phyloP scores from a whole-genome alignment of 53 echinoderm and acorn worm species.

The Crossaster papposus region DNA sequence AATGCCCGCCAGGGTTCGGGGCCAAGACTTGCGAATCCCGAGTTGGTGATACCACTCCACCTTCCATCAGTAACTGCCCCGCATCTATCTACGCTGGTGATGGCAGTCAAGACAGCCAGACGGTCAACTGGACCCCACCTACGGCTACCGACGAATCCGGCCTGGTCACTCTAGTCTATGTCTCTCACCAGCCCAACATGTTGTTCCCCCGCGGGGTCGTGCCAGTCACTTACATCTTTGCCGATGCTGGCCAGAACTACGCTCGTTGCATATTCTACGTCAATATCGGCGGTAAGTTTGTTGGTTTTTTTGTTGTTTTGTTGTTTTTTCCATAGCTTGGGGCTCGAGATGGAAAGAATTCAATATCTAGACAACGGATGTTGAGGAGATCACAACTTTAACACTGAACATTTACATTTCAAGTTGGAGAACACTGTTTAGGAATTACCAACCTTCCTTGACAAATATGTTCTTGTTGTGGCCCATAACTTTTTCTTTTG shows the following conservation, averaged over 20 bases:
- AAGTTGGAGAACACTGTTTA: too few species aligned
- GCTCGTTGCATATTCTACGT: conserved; percentile 73
- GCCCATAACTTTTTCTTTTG: too few species aligned
- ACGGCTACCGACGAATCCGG: conserved; percentile 73
- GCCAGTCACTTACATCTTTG: conserved; percentile 72
- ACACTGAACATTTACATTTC: too few species aligned
- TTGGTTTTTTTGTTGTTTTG: too few species aligned
- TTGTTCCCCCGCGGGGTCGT: conserved; percentile 72
- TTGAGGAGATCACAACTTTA: too few species aligned
- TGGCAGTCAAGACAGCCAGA: conserved; percentile 6
- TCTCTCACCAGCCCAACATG: conserved; percentile 63
- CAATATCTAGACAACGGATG: too few species aligned
- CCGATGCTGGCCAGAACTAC: conserved; percentile 71
- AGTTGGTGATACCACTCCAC: conserved; percentile 62
- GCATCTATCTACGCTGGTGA: conserved; percentile 30
- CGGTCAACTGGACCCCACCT: conserved; percentile 72
- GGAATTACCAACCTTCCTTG: too few species aligned
- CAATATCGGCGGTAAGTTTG: conserved; percentile 65
- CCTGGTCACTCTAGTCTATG: conserved; percentile 42
- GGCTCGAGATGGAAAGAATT: background rate
- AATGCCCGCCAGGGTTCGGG: conserved; percentile 70
- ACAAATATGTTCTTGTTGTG: too few species aligned
- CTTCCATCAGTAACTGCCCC: conserved; percentile 73
- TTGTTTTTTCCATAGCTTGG: background rate
- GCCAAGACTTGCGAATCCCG: conserved; percentile 81